These are phyloP conservation scores for Chelmon rostratus DNA, from an alignment of 2,797 vertebrate genomes.

Conservation along the genomic window DNA sequence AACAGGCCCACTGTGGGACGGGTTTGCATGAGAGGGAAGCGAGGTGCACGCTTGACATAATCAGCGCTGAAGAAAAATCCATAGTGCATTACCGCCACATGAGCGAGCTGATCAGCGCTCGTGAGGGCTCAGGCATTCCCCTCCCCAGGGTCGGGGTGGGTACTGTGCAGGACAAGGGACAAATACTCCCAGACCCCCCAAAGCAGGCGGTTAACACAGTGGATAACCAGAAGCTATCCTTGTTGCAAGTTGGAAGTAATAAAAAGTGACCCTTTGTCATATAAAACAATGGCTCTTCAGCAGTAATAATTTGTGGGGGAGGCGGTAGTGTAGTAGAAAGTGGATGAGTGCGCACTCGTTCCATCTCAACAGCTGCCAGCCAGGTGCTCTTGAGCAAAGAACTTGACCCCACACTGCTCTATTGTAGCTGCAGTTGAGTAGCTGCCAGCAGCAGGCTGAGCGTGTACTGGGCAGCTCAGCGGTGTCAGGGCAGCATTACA, in stretches of 20 bases:
- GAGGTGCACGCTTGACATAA: constrained; percentile 51
- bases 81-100: constrained; percentile 69
- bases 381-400: constrained; percentile 12
- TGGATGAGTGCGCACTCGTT: not conserved
- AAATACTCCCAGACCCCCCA: not conserved
- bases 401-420: constrained; percentile 5
- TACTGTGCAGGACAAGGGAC: not conserved
- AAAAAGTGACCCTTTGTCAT: not conserved
- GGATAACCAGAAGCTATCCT: not conserved
- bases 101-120: constrained; percentile 51
- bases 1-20: not conserved
- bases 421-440: constrained; percentile 8
- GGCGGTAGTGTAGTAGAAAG: constrained; percentile 2
- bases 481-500: not conserved
- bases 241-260: not conserved
- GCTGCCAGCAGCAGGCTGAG: constrained; percentile 1
- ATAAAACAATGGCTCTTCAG: not conserved
- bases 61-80: constrained; percentile 66
- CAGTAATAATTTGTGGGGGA: constrained; percentile 12
- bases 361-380: constrained; percentile 26
- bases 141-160: not conserved
- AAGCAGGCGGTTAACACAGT: not conserved
- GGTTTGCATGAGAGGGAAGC: constrained; percentile 25
- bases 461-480: not conserved
- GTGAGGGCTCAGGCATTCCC: constrained; percentile 10